Evolutionary conservation across 2,888 invertebrate genomes (phyloP), one percentile per base, ranked within the genome.

Genomic region (Linnaemya vulpina): DNA sequence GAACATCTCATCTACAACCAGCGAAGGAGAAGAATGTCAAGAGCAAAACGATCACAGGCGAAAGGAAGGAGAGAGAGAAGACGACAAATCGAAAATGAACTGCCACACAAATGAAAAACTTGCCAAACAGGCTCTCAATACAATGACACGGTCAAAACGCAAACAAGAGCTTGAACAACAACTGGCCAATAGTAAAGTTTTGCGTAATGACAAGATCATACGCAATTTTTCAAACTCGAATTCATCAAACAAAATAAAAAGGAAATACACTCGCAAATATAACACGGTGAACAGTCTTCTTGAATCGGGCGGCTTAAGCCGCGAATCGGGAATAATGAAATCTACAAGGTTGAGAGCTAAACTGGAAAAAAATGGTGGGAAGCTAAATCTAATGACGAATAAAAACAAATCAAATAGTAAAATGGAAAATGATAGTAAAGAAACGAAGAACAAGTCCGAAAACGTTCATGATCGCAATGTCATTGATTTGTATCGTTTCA

Each of bases 401-500:
- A 93, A 17, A 91, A 92, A 15, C 92, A 93, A 87, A 93, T 92
- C 90, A 88, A 91, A 84, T 13, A 79, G 65, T 49, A 83, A 82
- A 43, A 2, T 60, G 9, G 20, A 17, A 40, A 78, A 53, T 53
- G 38, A n/a, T 17, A 20, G 25, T 93, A 93, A 78, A 91, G 62
- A 83, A 58, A 89, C 90, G 43, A 91, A 90, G 76, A 88, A 89
- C 0, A 76, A 75, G 55, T 40, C 82, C 22, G 92, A 90, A 74
- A 89, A 90, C 15, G 90, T 90, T 3, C 85, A 67, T 46, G 85
- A 85, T 0, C 55, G 78, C n/a, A 85, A 85, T 70, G 85, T 78
- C 77, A 81, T 96, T 90, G 97, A 97, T 89, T 94, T 97, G 20
- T 96, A 96, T 89, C 95, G 95, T 88, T 97, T 96, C 89, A 97